Base-by-base conservation (phyloP, 2,797 vertebrate species). In the Pipistrellus nathusii region DNA sequence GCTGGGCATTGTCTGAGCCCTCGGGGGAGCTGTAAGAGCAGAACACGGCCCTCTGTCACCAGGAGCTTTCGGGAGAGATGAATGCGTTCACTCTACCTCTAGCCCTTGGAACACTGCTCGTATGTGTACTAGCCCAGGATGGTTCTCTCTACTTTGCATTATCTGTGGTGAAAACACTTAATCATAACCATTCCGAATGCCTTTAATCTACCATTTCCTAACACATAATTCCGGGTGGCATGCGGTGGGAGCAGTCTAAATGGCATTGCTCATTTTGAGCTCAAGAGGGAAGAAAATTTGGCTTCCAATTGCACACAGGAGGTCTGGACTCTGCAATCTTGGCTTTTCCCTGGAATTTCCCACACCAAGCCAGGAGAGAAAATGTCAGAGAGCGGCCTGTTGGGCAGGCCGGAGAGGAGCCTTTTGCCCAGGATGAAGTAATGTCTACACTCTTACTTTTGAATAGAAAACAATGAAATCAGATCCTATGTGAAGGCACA, bases 401-500 rank as follows among this genome's bases (percentile, higher is more conserved):
- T 76, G 73, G 77, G 93, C 81, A 95, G 35, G 38, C 84, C 72
- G 84, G 38, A 91, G 80, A 95, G 73, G 27, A 93, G 91, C 91
- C 59, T 88, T 96, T 95, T 96, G 94, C 85, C 90, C 78, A 92
- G 83, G 90, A 96, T 97, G 94, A 97, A 97, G 93, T 97, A 95
- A 97, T 73, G 85, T 97, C 96, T 96, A 88, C 81, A 93, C 64
- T 88, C 71, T 90, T 82, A 89, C 77, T 94, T 94, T 76, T 72
- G 66, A 71, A 86, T 27, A 82, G 81, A 95, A 64, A 55, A 48
- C 91, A 87, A 85, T 68, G 76, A 86, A 92, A 95, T 88, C 84
- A 94, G 87, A 96, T 80, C 94, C 69, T 62, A 72, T 83, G 73
- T 44, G 69, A 90, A 48, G 76, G 90, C 85, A 95, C 62, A 23